Base-by-base conservation (phyloP, 2,113 vertebrate species). In the Cryptomyrus ogoouensis region DNA sequence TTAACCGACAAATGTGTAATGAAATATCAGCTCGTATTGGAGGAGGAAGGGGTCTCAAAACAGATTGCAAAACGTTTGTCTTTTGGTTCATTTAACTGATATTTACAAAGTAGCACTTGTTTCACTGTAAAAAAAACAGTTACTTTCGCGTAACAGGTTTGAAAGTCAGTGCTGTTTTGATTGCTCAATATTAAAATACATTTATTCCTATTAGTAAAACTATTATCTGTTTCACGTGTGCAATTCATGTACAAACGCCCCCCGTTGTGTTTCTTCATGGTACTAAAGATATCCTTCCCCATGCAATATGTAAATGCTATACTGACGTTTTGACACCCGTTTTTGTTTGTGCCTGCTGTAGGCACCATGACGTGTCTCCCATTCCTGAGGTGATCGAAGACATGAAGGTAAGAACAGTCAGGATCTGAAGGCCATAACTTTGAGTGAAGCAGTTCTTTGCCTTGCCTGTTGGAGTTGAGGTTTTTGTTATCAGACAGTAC, bases 361-460 rank as follows among this genome's bases (percentile, higher is more conserved):
- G 96, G 91, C 94, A 95, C 91, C 96, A 96, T 89, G 93, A 95
- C 7, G 94, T 96, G 7, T 94, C 95, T 3, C 95, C 96, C 6
- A 90, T 96, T 62, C 93, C 95, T 77, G 96, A 96, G 87, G 94
- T 96, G 74, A 92, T 94, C 44, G 95, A 93, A 66, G 95, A 96
- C 56, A 95, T 96, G 96, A 96, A 96, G 95, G 96, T 95, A 89
- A 83, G 27, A 39, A 3, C 1, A 88, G 24, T 12, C 10, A 70
- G 10, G 62, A 13, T 70, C n/a, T 70, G 62, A 70, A 13, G 62
- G 62, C 62, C 62, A 13, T 70, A 31, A 70, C 62, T 31, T 70
- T 31, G 39, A 83, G 39, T 21, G 3, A 83, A 19, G 31, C 77
- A 83, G 77, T 17, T 83, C 31, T 42, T 42, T 83, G 4, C 39